A percentile compares a stretch with the other conserved stretches of the same genome.
Evolutionary conservation across 92 coral and sea anemone genomes (phyloP).

Genomic region (Montipora capitata): DNA sequence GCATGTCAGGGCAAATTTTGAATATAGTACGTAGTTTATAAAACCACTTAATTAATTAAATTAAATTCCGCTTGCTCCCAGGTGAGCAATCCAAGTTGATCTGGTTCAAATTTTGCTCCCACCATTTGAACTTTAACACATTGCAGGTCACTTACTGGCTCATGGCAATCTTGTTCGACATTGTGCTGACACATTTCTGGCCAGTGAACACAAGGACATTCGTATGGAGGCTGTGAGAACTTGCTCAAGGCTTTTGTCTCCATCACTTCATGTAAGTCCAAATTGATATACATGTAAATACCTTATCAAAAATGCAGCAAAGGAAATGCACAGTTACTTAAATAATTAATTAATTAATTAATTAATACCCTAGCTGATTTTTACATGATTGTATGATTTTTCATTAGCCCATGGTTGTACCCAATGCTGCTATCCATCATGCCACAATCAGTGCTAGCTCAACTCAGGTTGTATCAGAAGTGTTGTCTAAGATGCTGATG

Average conservation of each 20-base stretch:
- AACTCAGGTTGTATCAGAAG: conserved; percentile 98
- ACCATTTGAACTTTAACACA: not conserved
- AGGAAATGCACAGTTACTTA: too few species aligned
- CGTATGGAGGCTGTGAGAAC: conserved; percentile 99
- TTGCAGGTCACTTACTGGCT: conserved; percentile 84
- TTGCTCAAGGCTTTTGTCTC: conserved; percentile 96
- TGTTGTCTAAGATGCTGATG: conserved; percentile 93
- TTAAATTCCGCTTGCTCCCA: too few species aligned
- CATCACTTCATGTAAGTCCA: conserved; percentile 88
- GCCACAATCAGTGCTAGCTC: conserved; percentile 94
- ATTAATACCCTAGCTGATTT: not conserved
- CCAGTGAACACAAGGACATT: conserved; percentile 98
- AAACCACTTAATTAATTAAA: too few species aligned
- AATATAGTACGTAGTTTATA: too few species aligned
- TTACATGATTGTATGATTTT: not conserved
- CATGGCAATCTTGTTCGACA: conserved; percentile 95
- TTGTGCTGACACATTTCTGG: conserved; percentile 98
- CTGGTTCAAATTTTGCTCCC: too few species aligned
- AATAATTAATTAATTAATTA: too few species aligned
- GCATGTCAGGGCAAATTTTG: too few species aligned
- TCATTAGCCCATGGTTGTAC: conserved; percentile 97
- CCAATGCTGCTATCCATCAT: conserved; percentile 92
- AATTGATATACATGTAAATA: not conserved
- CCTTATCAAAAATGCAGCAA: too few species aligned
- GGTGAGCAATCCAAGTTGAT: too few species aligned